Evolutionary conservation across 2,113 vertebrate species (phyloP).

Genomic region (Burhinus bistriatus): DNA sequence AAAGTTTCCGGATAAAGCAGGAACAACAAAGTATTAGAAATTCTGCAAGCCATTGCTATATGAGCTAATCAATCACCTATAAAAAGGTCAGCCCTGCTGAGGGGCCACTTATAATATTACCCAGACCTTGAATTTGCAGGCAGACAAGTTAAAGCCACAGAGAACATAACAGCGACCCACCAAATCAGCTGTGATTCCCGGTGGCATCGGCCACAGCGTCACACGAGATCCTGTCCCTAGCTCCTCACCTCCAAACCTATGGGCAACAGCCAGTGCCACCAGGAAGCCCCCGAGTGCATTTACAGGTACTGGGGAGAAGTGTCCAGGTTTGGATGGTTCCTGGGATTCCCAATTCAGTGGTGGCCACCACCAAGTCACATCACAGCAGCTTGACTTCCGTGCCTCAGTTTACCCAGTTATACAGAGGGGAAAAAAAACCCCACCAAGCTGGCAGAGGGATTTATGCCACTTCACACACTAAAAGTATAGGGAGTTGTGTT

Average conservation of each 20-base stretch:
- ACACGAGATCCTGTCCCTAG: background rate
- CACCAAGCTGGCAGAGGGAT: background rate
- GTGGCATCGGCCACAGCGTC: background rate
- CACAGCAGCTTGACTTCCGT: background rate
- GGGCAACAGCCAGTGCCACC: rapidly evolving
- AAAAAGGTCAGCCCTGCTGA: background rate
- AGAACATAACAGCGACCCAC: too few species aligned
- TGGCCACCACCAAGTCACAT: background rate
- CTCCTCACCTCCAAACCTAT: background rate
- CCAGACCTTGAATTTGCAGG: background rate
- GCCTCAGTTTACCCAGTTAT: background rate
- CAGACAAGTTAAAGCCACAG: background rate
- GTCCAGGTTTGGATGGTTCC: too few species aligned
- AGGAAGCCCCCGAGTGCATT: background rate
- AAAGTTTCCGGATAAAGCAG: background rate
- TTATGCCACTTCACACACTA: background rate
- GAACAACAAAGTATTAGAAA: background rate
- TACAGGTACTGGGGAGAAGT: rapidly evolving
- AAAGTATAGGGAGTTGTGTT: background rate
- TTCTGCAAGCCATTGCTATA: background rate
- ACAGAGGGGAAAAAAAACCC: background rate
- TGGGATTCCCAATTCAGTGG: background rate
- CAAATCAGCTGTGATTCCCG: background rate
- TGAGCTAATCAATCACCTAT: background rate
- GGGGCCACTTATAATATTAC: background rate